phyloP scores from a whole-genome alignment of 2,888 invertebrate genomes.

The Nyleta sp. region DNA sequence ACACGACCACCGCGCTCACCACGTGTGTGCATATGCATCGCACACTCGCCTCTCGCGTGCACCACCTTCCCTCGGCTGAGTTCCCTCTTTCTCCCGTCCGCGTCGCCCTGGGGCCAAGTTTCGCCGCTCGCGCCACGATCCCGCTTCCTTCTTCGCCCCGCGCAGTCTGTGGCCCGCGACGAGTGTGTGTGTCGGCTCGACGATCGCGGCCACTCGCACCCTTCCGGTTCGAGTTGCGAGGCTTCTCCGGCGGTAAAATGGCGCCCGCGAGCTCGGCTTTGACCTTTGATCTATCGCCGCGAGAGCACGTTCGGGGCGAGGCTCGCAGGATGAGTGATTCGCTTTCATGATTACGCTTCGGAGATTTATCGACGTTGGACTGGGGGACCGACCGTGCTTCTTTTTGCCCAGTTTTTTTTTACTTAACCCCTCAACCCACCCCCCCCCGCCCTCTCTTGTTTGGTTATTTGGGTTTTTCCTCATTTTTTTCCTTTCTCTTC shows the following conservation, averaged over 20 bases:
- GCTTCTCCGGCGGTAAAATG: constrained; percentile 29
- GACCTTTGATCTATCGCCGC: constrained; percentile 47
- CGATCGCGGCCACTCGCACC: too few relatives aligned
- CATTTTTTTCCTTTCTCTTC: too few relatives aligned
- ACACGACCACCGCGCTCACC: constrained; percentile 43
- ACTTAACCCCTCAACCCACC: too few relatives aligned
- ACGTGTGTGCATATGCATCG: constrained; percentile 48
- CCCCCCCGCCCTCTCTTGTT: too few relatives aligned
- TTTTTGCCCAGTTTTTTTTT: not conserved
- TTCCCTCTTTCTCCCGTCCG: too few relatives aligned
- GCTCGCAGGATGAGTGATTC: constrained; percentile 12
- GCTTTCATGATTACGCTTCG: constrained; percentile 1
- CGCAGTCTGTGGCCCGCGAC: too few relatives aligned
- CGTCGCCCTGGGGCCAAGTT: too few relatives aligned
- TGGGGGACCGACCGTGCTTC: not conserved
- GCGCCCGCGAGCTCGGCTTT: constrained; percentile 37
- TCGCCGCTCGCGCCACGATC: too few relatives aligned
- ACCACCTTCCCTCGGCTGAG: not conserved
- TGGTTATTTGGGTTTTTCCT: too few relatives aligned
- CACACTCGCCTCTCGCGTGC: constrained; percentile 17
- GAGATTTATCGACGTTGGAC: constrained; percentile 8
- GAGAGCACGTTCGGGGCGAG: constrained; percentile 11
- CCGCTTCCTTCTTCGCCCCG: too few relatives aligned
- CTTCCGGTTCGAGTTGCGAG: too few relatives aligned
- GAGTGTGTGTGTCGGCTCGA: too few relatives aligned